Conservation (phyloP, 2,888 invertebrate genomes). For the Fragum whitleyi region DNA sequence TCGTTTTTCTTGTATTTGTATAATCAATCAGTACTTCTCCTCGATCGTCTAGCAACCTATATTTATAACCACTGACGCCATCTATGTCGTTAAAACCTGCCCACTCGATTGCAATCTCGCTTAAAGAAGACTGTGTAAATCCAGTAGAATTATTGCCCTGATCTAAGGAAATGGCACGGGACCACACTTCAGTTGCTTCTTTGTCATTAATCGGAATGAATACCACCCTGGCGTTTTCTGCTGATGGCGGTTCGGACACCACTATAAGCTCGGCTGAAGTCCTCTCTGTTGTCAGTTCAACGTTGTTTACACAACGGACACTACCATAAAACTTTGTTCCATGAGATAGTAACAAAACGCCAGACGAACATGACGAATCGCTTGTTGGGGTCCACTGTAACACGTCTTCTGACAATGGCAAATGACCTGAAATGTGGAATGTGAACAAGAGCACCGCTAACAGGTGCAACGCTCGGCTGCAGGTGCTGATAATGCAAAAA, state of each 20-base stretch:
- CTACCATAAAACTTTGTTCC: conserved; percentile 25
- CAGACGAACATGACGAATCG: not conserved
- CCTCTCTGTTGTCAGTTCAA: conserved; percentile 25
- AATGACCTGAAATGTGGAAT: conserved; percentile 31
- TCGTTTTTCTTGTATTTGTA: conserved; percentile 6
- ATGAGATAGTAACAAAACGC: conserved; percentile 5
- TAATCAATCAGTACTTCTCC: conserved; percentile 26
- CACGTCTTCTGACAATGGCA: conserved; percentile 11
- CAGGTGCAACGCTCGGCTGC: too few species aligned
- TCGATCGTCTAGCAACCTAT: conserved; percentile 12
- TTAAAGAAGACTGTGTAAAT: conserved; percentile 3
- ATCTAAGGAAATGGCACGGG: not conserved
- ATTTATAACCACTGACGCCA: conserved; percentile 30
- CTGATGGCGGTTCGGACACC: conserved; percentile 1
- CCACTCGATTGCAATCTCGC: conserved; percentile 35
- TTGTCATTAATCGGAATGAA: not conserved
- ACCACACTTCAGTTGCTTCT: not conserved
- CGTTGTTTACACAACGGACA: conserved; percentile 42
- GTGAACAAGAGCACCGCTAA: not conserved
- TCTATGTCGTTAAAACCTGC: conserved; percentile 28
- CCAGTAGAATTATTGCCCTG: not conserved
- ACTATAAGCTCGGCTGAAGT: conserved; percentile 14
- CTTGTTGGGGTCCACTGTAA: not conserved
- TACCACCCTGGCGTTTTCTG: not conserved
- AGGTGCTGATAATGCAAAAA: not conserved